A percentile compares a stretch with the other conserved stretches of the same genome.
Conservation (phyloP, 2,888 invertebrate species). For the Drosophila demipolita region DNA sequence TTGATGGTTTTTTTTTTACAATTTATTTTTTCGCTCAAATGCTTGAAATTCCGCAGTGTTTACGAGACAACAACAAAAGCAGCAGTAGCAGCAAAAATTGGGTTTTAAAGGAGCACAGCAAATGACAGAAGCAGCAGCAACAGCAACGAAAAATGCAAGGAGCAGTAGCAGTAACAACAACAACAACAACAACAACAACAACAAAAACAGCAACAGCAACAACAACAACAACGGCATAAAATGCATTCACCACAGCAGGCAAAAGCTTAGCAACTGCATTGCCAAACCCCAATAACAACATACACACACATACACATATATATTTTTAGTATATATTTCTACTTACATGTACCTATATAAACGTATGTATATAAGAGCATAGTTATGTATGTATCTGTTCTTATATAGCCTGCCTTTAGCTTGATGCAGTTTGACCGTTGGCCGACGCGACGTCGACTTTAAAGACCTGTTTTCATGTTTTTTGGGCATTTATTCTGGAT, state of each 20-base stretch:
- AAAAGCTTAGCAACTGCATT: conserved; percentile 74
- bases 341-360: conserved; percentile 1
- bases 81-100: conserved; percentile 29
- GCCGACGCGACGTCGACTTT: conserved; percentile 57
- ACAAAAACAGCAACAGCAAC: conserved; percentile 11
- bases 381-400: conserved; percentile 22
- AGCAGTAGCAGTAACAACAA: conserved; percentile 36
- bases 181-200: conserved; percentile 27
- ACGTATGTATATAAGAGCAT: conserved; percentile 13
- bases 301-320: conserved; percentile 28
- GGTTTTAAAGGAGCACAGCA: conserved; percentile 53
- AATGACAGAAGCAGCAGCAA: conserved; percentile 34
- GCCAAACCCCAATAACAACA: conserved; percentile 67
- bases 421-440: conserved; percentile 75
- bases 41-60: conserved; percentile 59
- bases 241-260: conserved; percentile 68
- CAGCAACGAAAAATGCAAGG: conserved; percentile 57
- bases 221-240: conserved; percentile 51
- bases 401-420: conserved; percentile 53
- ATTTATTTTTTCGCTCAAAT: conserved; percentile 43
- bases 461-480: conserved; percentile 77
- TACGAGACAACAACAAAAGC: conserved; percentile 33
- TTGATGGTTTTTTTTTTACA: conserved; percentile 19
- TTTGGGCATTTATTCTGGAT: conserved; percentile 78
- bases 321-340: background rate